These are phyloP conservation scores for Oppia nitens DNA, from an alignment of 1,140 invertebrate genomes.

Conservation along the genomic window DNA sequence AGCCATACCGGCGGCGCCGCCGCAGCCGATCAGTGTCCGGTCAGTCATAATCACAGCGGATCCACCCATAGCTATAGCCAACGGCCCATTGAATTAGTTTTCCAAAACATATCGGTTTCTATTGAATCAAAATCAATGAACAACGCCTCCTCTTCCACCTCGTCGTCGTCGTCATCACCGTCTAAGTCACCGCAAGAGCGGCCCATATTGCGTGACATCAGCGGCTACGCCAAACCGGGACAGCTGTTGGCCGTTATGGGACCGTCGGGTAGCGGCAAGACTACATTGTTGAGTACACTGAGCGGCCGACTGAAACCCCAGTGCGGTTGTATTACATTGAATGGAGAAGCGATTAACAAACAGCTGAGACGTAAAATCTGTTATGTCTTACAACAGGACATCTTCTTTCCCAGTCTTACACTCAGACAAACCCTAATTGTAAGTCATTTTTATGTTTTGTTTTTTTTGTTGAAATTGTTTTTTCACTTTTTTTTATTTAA, in stretches of 20 bases:
- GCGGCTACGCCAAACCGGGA: constrained; percentile 53
- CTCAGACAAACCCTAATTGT: constrained; percentile 57
- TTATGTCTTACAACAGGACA: constrained; percentile 67
- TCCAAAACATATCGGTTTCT: constrained; percentile 41
- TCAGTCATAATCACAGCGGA: neutral
- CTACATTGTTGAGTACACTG: constrained; percentile 55
- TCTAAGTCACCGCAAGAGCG: neutral
- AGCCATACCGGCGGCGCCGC: neutral
- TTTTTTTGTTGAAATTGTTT: neutral
- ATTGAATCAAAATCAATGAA: constrained; percentile 27
- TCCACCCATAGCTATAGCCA: neutral
- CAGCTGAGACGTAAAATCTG: constrained; percentile 55
- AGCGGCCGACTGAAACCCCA: constrained; percentile 45
- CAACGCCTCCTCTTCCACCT: neutral
- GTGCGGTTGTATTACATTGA: constrained; percentile 51
- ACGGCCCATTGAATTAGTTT: constrained; percentile 41
- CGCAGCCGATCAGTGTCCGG: neutral
- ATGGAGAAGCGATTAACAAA: constrained; percentile 54
- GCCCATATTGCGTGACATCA: constrained; percentile 49
- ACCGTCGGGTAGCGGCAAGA: constrained; percentile 53
- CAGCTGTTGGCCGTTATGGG: constrained; percentile 67
- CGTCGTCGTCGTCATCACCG: neutral
- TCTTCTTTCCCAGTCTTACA: constrained; percentile 64
- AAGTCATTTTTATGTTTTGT: constrained; percentile 23
- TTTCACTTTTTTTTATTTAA: neutral